Base-by-base conservation (phyloP, 2,888 invertebrate species). In the Lutraria lutraria region DNA sequence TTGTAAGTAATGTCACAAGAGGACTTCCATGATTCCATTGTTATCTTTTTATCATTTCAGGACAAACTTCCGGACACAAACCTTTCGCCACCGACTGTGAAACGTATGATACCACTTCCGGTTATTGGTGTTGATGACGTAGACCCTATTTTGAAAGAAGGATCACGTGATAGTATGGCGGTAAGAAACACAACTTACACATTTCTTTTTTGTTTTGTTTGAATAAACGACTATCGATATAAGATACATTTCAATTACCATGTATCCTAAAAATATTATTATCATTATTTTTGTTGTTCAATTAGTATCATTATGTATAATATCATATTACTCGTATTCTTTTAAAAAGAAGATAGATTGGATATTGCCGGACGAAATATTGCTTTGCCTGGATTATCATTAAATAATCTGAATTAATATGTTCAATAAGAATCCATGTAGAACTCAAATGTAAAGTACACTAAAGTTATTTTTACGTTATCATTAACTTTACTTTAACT, bases 61-160 rank as follows among this genome's bases (percentile, higher is more conserved):
- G 93, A 93, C 56, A 89, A 88, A 43, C 85, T 92, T 15, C 94
- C 93, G 15, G 92, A 93, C 53, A 94, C 91, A 21, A 91, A 92
- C 16, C 88, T 92, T 29, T 93, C 93, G 29, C 93, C 93, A 52
- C 92, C 94, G 10, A 89, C 93, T 12, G 89, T 93, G 0, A 93
- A 93, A 68, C 91, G 94, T 79, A 91, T 91, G 88, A 94, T 94
- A 29, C 93, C 93, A 79, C 91, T 94, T 31, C 94, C 93, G 76
- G 91, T 91, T 13, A 89, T 91, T 13, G 86, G 87, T 31, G 80
- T 90, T 16, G 89, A 89, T 34, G 91, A 90, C 34, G 76, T 53
- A 19, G 91, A 89, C 29, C 68, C 88, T n/a, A 90, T 90, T 52
- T 34, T 91, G 54, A 88, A 88, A 53, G 87, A 85, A 10, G 87